These are phyloP conservation scores for Drosophila willistoni DNA, from an alignment of 1,140 invertebrate species.

Conservation along the genomic window DNA sequence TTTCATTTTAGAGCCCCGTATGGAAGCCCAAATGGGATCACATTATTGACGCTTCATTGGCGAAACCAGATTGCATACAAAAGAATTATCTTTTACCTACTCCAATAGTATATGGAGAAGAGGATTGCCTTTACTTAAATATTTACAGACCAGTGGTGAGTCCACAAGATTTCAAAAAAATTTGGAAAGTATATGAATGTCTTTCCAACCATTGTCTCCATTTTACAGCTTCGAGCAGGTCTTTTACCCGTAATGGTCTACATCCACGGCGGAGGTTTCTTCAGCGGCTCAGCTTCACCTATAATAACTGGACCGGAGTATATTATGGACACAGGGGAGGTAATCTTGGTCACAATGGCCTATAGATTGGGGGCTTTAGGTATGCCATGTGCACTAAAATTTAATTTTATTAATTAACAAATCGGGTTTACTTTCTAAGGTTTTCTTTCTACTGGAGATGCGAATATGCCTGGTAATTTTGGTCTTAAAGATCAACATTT, in stretches of 20 bases:
- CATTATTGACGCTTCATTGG: conserved; percentile 39
- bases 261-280: conserved; percentile 83
- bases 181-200: too few relatives aligned
- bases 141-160: conserved; percentile 85
- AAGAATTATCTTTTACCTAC: conserved; percentile 65
- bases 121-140: conserved; percentile 87
- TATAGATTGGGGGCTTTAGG: conserved; percentile 67
- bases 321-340: conserved; percentile 66
- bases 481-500: conserved; percentile 85
- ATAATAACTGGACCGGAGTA: conserved; percentile 78
- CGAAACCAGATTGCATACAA: conserved; percentile 62
- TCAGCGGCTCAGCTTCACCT: conserved; percentile 65
- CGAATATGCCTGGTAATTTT: conserved; percentile 84
- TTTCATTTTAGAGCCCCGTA: too few relatives aligned
- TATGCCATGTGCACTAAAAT: neutral
- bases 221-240: conserved; percentile 12
- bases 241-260: conserved; percentile 82
- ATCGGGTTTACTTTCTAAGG: conserved; percentile 30
- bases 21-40: too few relatives aligned
- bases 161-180: too few relatives aligned
- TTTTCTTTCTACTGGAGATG: conserved; percentile 76
- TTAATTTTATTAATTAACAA: neutral
- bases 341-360: conserved; percentile 62
- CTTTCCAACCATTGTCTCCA: too few relatives aligned
- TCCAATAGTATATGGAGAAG: conserved; percentile 68